Conservation (phyloP, 2,888 invertebrate genomes). For the Idaea biselata region DNA sequence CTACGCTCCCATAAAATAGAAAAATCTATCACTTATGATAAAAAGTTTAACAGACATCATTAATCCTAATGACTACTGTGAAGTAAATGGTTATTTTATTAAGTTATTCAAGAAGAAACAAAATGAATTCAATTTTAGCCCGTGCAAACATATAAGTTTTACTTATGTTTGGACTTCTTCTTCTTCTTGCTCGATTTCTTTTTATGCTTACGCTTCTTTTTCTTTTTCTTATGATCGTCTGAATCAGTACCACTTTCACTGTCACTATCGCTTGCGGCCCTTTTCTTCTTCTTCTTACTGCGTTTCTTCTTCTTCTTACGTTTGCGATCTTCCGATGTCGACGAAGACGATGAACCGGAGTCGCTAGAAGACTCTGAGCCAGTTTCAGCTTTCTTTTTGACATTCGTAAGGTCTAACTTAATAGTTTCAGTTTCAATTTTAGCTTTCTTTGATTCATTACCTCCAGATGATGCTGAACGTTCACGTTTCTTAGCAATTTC, state of each 20-base stretch:
- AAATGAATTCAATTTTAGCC: background rate
- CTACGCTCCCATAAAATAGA: conserved; percentile 17
- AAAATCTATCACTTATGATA: conserved; percentile 22
- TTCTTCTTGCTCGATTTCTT: conserved; percentile 86
- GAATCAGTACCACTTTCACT: conserved; percentile 84
- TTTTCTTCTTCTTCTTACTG: conserved; percentile 81
- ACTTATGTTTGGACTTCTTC: conserved; percentile 83
- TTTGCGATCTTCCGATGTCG: conserved; percentile 77
- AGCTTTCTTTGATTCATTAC: conserved; percentile 54
- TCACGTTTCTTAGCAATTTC: conserved; percentile 69
- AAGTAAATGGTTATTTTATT: conserved; percentile 9
- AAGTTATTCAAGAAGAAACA: conserved; percentile 14
- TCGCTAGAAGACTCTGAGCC: conserved; percentile 69
- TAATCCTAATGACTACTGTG: conserved; percentile 19
- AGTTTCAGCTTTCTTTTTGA: conserved; percentile 70
- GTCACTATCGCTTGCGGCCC: conserved; percentile 82
- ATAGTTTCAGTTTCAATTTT: conserved; percentile 69
- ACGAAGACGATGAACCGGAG: conserved; percentile 74
- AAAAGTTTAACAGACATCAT: conserved; percentile 31
- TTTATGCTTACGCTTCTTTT: conserved; percentile 85
- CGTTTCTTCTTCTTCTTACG: conserved; percentile 84
- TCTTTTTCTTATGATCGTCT: conserved; percentile 84
- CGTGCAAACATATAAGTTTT: conserved; percentile 25
- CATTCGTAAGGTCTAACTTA: conserved; percentile 73
- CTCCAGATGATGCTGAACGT: conserved; percentile 52